Conservation (phyloP, 2,888 invertebrate species). For the Adineta ricciae region DNA sequence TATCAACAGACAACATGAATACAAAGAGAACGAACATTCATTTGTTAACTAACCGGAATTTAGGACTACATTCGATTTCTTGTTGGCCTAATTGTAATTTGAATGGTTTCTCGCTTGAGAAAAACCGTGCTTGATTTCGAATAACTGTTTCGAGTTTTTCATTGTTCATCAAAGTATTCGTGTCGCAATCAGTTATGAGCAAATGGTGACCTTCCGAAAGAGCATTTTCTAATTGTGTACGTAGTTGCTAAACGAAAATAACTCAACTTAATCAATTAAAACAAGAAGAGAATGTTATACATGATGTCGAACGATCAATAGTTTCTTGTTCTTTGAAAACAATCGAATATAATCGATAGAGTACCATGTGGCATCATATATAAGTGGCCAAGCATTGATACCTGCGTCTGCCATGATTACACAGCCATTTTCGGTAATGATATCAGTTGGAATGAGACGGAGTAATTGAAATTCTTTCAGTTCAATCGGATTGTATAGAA, state of each 20-base stretch:
- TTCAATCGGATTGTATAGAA: conserved; percentile 39
- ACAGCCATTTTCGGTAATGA: conserved; percentile 47
- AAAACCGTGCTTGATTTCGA: conserved; percentile 31
- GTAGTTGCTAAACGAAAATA: conserved; percentile 40
- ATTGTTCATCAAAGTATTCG: conserved; percentile 41
- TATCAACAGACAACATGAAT: not conserved
- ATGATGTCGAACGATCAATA: conserved; percentile 44
- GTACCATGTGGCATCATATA: conserved; percentile 47
- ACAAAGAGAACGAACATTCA: no score
- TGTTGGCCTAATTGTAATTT: conserved; percentile 45
- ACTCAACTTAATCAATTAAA: not conserved
- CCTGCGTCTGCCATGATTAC: conserved; percentile 47
- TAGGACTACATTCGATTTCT: conserved; percentile 49
- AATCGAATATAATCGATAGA: conserved; percentile 44
- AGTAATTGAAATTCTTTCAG: conserved; percentile 43
- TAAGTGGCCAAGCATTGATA: conserved; percentile 46
- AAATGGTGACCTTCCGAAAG: conserved; percentile 46
- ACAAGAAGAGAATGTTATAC: conserved; percentile 38
- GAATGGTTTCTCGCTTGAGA: conserved; percentile 32
- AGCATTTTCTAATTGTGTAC: conserved; percentile 48
- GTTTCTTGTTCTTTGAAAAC: conserved; percentile 40
- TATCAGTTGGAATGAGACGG: conserved; percentile 41
- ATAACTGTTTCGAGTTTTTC: conserved; percentile 36
- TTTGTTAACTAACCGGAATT: conserved; percentile 39
- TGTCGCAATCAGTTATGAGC: conserved; percentile 47